These are phyloP conservation scores for Allacma fusca DNA, from an alignment of 2,888 invertebrate species.

Conservation along the genomic window DNA sequence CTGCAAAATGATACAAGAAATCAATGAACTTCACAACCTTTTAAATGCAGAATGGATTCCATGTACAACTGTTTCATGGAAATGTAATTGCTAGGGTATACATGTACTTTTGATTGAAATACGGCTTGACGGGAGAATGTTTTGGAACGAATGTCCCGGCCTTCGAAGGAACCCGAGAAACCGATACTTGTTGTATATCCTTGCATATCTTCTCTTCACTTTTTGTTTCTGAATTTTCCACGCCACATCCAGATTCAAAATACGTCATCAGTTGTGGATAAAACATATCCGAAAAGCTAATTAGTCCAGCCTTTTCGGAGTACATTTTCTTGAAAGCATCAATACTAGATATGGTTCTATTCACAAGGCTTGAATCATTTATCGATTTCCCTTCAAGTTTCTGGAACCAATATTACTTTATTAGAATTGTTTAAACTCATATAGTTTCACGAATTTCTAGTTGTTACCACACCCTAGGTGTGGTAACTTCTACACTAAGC, in stretches of 20 bases:
- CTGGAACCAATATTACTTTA: no score
- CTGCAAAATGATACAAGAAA: no score
- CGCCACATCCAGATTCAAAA: neutral
- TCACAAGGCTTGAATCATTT: no score
- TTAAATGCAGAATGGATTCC: no score
- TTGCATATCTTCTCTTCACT: neutral
- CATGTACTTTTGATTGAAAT: conserved; percentile 16
- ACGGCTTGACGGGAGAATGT: neutral
- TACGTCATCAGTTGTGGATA: neutral
- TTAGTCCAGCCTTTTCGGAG: neutral
- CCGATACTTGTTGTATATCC: neutral
- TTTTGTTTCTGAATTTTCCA: neutral
- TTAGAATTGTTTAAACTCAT: no score
- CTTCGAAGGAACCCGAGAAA: neutral
- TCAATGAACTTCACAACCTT: no score
- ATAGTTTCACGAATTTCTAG: no score
- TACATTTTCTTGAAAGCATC: neutral
- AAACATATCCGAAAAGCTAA: neutral
- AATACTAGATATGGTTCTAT: no score
- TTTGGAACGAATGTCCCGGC: neutral
- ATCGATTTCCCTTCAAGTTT: neutral
- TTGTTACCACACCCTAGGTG: no score
- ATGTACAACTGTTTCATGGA: no score
- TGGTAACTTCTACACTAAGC: no score
- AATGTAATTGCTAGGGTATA: no score